Conservation (phyloP, 2,113 vertebrate genomes). For the Nyctereutes procyonoides region DNA sequence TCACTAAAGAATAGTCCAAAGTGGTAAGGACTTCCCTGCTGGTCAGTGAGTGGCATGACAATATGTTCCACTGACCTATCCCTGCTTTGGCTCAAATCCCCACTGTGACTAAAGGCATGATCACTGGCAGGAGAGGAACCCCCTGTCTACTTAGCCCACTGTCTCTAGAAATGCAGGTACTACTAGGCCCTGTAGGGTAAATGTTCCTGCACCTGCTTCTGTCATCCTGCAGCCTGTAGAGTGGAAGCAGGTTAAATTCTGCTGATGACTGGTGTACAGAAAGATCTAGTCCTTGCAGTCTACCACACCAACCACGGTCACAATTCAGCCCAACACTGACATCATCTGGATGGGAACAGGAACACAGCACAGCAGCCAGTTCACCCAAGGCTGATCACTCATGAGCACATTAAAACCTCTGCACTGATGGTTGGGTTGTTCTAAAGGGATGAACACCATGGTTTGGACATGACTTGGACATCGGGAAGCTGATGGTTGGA, state of each 20-base stretch:
- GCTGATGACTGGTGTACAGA: neutral
- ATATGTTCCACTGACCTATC: neutral
- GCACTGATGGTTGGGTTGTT: neutral
- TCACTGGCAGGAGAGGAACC: neutral
- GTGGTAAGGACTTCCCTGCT: neutral
- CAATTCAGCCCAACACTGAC: neutral
- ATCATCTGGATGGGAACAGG: neutral
- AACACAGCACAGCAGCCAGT: neutral
- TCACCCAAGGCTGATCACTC: neutral
- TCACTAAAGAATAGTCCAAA: neutral
- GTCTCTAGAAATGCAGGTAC: neutral
- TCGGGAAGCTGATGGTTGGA: neutral
- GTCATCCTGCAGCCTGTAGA: neutral
- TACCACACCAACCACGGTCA: neutral
- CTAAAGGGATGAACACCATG: neutral
- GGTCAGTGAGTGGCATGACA: neutral
- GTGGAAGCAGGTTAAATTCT: neutral
- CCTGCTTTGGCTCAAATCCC: neutral
- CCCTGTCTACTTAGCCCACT: too few relatives aligned
- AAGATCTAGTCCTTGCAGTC: neutral
- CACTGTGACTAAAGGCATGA: too few relatives aligned
- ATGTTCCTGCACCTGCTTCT: neutral
- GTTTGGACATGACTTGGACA: neutral
- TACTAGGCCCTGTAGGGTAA: too few relatives aligned
- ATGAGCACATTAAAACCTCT: neutral